phyloP scores from a whole-genome alignment of 23 tunicate species.

The Oikopleura vanhoeffeni region DNA sequence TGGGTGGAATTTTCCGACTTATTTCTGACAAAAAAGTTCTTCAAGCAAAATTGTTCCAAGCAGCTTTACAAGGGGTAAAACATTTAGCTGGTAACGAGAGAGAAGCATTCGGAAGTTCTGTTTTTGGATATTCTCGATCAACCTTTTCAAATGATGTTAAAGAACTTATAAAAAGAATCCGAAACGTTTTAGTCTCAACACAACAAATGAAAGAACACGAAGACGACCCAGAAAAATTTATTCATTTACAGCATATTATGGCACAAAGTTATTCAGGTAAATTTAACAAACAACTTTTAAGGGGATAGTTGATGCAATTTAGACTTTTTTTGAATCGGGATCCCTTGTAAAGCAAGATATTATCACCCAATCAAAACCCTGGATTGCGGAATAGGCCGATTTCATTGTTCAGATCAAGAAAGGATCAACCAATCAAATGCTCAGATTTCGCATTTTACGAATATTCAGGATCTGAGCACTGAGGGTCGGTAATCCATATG shows the following conservation, averaged over 20 bases:
- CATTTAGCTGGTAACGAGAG: neutral
- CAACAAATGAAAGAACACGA: conserved; percentile 93
- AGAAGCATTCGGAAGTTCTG: neutral
- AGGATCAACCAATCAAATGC: too few relatives aligned
- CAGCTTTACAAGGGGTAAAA: neutral
- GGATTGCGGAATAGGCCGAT: too few relatives aligned
- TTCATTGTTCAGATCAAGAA: too few relatives aligned
- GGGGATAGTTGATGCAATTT: too few relatives aligned
- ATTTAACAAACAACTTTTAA: too few relatives aligned
- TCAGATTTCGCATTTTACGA: too few relatives aligned
- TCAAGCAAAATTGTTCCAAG: neutral
- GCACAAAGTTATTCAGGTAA: conserved; percentile 91
- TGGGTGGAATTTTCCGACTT: conserved; percentile 1
- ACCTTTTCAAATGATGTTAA: conserved; percentile 61
- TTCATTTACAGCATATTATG: conserved; percentile 64
- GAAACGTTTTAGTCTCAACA: conserved; percentile 86
- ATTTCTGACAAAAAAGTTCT: neutral
- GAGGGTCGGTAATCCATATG: too few relatives aligned
- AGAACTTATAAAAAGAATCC: conserved; percentile 64
- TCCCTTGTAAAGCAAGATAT: too few relatives aligned
- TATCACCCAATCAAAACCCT: too few relatives aligned
- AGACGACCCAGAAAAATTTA: conserved; percentile 77
- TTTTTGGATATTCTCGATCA: conserved; percentile 25
- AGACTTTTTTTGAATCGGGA: too few relatives aligned
- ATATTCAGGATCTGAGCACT: too few relatives aligned